Conservation (phyloP, 2,797 vertebrate genomes). For the Cirrhinus mrigala region DNA sequence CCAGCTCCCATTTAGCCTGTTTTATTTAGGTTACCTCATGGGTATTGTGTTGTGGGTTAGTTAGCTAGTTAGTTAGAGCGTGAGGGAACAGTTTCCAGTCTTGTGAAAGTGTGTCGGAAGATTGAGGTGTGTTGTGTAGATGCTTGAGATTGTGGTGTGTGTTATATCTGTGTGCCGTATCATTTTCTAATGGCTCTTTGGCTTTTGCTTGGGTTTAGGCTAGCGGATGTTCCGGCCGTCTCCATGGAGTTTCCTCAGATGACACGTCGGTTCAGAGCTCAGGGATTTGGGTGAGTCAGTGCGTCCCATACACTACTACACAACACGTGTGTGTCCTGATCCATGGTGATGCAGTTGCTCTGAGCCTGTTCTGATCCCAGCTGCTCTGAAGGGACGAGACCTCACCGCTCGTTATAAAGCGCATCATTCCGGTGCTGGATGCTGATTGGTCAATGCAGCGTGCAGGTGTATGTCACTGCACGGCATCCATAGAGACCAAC, state of each 20-base stretch:
- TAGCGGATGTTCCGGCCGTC: constrained; percentile 76
- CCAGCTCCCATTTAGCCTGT: constrained; percentile 9
- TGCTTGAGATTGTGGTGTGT: background rate
- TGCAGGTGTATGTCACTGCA: background rate
- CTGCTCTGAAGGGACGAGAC: background rate
- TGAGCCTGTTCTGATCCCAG: background rate
- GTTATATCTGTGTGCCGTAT: background rate
- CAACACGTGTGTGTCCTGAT: background rate
- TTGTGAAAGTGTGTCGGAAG: background rate
- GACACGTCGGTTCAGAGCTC: constrained; percentile 57
- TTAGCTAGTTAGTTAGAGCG: background rate
- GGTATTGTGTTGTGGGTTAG: constrained; percentile 14
- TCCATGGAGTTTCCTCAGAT: constrained; percentile 76
- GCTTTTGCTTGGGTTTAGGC: constrained; percentile 63
- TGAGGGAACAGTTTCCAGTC: background rate
- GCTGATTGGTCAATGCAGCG: background rate
- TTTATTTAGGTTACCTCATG: constrained; percentile 33
- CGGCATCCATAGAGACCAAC: background rate
- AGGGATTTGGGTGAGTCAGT: constrained; percentile 51
- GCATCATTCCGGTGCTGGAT: background rate
- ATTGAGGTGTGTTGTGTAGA: background rate
- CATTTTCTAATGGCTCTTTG: constrained; percentile 66
- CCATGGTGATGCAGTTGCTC: background rate
- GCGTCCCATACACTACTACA: background rate
- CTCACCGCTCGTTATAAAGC: background rate